Evolutionary conservation across 2,113 vertebrate species (phyloP).

Genomic region (Nerophis lumbriciformis): DNA sequence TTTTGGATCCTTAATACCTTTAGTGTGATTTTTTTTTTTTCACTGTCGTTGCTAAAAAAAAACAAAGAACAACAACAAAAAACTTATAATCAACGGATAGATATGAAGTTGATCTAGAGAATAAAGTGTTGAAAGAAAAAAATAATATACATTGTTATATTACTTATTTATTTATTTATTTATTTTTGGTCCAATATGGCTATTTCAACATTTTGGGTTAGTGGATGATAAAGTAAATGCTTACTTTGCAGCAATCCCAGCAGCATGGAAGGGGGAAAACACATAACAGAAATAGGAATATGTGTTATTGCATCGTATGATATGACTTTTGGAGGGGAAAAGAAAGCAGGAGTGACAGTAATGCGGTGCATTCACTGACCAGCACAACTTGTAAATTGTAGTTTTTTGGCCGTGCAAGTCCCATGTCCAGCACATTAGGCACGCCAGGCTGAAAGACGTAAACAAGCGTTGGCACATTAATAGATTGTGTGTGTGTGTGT

Average conservation of each 20-base stretch:
- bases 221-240: constrained; percentile 6
- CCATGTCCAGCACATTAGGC: constrained; percentile 75
- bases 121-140: too few relatives aligned
- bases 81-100: too few relatives aligned
- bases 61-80: too few relatives aligned
- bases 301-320: neutral
- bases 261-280: constrained; percentile 8
- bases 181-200: too few relatives aligned
- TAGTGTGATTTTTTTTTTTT: too few relatives aligned
- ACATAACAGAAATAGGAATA: neutral
- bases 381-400: constrained; percentile 59
- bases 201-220: neutral
- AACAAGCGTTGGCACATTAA: constrained; percentile 12
- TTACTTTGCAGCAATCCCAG: constrained; percentile 46
- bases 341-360: neutral
- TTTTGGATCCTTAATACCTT: too few relatives aligned
- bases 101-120: too few relatives aligned
- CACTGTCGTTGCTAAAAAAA: too few relatives aligned
- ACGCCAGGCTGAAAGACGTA: constrained; percentile 72
- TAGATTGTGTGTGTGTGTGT: constrained; percentile 11
- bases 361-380: constrained; percentile 68
- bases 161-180: too few relatives aligned
- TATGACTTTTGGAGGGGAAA: neutral
- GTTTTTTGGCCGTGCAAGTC: constrained; percentile 73
- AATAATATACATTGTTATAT: too few relatives aligned